These are phyloP conservation scores for Spheniscus humboldti DNA, from an alignment of 2,797 vertebrate species.

Conservation along the genomic window DNA sequence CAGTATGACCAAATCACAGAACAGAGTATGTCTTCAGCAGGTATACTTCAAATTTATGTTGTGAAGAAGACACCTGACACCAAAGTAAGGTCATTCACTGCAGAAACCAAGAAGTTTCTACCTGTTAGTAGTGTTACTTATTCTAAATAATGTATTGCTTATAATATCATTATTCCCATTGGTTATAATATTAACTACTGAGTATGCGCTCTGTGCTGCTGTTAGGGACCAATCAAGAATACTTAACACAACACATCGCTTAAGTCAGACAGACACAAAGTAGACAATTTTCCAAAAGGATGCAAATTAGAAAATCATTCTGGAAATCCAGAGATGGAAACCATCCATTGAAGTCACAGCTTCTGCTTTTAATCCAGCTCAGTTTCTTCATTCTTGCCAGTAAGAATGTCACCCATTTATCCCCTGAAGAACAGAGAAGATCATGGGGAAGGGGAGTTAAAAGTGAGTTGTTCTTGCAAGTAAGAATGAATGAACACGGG, in stretches of 20 bases:
- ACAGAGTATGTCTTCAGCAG: not conserved
- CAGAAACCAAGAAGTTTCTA: not conserved
- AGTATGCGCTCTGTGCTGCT: fast-evolving
- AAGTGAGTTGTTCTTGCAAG: not conserved
- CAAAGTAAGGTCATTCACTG: not conserved
- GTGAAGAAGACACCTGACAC: not conserved
- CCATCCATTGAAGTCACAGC: fast-evolving
- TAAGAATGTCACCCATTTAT: not conserved
- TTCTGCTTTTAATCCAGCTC: not conserved
- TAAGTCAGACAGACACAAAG: not conserved
- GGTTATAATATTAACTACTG: not conserved
- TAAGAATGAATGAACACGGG: not conserved
- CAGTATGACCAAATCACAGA: not conserved
- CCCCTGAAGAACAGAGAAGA: not conserved
- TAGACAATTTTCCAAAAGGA: not conserved
- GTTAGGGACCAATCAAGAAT: not conserved
- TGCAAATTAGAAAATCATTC: not conserved
- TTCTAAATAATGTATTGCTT: not conserved
- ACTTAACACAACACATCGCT: not conserved
- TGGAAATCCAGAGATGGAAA: not conserved
- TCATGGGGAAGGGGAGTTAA: fast-evolving
- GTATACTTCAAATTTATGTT: not conserved
- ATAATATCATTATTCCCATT: not conserved
- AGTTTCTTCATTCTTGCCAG: not conserved
- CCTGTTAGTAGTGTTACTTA: not conserved